Evolutionary conservation across 2,888 invertebrate genomes (phyloP).

Genomic region (Gymnosoma rotundatum): DNA sequence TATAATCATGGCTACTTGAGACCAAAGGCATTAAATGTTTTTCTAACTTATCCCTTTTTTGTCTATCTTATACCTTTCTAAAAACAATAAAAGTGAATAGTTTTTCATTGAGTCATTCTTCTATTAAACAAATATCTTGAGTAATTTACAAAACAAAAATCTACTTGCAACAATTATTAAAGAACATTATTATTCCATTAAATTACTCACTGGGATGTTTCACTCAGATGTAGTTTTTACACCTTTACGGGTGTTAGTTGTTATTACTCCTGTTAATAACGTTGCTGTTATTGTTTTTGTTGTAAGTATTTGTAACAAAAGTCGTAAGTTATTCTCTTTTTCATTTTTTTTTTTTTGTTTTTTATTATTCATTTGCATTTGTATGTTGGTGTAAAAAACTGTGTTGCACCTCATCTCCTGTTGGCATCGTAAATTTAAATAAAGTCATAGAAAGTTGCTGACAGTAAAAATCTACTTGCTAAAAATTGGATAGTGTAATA

Average conservation of each 20-base stretch:
- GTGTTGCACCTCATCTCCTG: slow-evolving; percentile 66
- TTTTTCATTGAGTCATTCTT: too few species aligned
- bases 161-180: too few species aligned
- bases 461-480: slow-evolving; percentile 68
- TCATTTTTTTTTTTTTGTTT: background rate
- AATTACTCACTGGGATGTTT: slow-evolving; percentile 23
- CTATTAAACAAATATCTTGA: too few species aligned
- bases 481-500: slow-evolving; percentile 66
- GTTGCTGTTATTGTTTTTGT: slow-evolving; percentile 46
- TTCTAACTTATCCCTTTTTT: too few species aligned
- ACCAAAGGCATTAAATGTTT: too few species aligned
- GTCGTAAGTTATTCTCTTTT: slow-evolving; percentile 46
- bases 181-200: background rate
- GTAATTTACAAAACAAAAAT: background rate
- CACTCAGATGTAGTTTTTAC: slow-evolving; percentile 18
- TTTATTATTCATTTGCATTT: slow-evolving; percentile 44
- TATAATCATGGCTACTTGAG: too few species aligned
- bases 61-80: too few species aligned
- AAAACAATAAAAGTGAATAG: too few species aligned
- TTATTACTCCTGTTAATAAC: slow-evolving; percentile 20
- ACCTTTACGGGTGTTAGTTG: slow-evolving; percentile 29
- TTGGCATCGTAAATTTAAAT: slow-evolving; percentile 70
- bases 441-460: slow-evolving; percentile 70
- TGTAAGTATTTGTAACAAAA: slow-evolving; percentile 56
- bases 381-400: slow-evolving; percentile 61